Conservation (phyloP, 1,140 invertebrate genomes). For the Leptopilina clavipes region DNA sequence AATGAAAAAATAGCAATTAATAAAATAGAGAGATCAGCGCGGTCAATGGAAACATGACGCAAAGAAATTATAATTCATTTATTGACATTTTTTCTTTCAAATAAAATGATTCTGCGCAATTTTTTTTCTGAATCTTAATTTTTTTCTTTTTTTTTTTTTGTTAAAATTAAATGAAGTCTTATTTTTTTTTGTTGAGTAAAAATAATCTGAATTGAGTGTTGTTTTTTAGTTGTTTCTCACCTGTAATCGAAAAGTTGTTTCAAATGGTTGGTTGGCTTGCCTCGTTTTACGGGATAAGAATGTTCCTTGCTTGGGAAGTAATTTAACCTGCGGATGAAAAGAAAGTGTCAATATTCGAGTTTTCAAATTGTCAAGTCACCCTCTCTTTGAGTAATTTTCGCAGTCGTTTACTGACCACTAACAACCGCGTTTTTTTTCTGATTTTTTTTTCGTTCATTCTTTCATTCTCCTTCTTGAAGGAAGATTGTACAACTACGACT, state of each 20-base stretch:
- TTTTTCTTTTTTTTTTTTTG: too few relatives aligned
- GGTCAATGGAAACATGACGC: neutral
- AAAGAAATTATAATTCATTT: neutral
- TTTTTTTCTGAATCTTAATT: neutral
- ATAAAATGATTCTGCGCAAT: neutral
- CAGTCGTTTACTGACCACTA: slow-evolving; percentile 20
- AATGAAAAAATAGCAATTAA: slow-evolving; percentile 2
- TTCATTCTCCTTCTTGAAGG: neutral
- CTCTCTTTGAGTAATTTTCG: slow-evolving; percentile 2
- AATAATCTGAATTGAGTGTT: neutral
- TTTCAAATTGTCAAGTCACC: slow-evolving; percentile 13
- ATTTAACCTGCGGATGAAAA: slow-evolving; percentile 74
- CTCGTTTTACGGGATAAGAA: slow-evolving; percentile 69
- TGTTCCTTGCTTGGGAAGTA: slow-evolving; percentile 76
- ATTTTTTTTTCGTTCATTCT: neutral
- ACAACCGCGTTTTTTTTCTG: neutral
- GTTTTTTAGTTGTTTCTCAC: slow-evolving; percentile 58
- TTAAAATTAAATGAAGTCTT: slow-evolving; percentile 5
- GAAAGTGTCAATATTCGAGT: slow-evolving; percentile 12
- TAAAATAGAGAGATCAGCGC: neutral
- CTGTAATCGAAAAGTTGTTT: slow-evolving; percentile 84
- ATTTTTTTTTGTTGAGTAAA: neutral
- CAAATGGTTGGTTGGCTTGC: slow-evolving; percentile 79
- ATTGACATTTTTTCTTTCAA: neutral
- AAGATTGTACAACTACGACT: neutral